Conservation (phyloP, 30 jellyfish, hydroid and myxozoan genomes). For the Mastigias papua region DNA sequence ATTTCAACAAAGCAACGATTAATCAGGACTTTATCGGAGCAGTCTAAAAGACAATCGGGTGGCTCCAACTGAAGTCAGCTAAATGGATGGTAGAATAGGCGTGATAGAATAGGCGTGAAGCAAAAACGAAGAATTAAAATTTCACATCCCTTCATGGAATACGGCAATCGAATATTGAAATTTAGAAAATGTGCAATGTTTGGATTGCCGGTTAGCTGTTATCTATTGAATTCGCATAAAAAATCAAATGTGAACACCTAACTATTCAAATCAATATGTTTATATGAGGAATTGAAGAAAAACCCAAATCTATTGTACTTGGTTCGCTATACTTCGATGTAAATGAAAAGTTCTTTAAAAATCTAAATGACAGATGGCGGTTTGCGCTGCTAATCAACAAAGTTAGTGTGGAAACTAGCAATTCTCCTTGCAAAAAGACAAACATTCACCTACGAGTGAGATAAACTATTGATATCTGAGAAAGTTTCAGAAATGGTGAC, state of each 20-base stretch:
- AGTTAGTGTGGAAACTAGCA: background rate
- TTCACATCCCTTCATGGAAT: background rate
- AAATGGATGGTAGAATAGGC: too few relatives aligned
- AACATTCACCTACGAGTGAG: background rate
- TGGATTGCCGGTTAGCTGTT: background rate
- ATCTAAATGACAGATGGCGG: background rate
- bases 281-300: background rate
- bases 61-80: too few relatives aligned
- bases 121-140: too few relatives aligned
- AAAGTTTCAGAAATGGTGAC: background rate
- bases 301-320: background rate
- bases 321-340: too few relatives aligned
- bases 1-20: too few relatives aligned
- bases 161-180: background rate
- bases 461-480: background rate
- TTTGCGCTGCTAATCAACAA: background rate
- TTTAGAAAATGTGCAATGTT: background rate
- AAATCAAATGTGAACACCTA: background rate
- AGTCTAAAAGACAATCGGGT: too few relatives aligned
- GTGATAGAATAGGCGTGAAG: too few relatives aligned
- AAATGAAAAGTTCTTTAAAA: background rate
- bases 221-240: background rate
- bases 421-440: background rate
- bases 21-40: too few relatives aligned
- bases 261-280: background rate